Evolutionary conservation across 2,113 vertebrate genomes (phyloP), one percentile per base, ranked within the genome.

Genomic region (Pelvicachromis taeniatus): DNA sequence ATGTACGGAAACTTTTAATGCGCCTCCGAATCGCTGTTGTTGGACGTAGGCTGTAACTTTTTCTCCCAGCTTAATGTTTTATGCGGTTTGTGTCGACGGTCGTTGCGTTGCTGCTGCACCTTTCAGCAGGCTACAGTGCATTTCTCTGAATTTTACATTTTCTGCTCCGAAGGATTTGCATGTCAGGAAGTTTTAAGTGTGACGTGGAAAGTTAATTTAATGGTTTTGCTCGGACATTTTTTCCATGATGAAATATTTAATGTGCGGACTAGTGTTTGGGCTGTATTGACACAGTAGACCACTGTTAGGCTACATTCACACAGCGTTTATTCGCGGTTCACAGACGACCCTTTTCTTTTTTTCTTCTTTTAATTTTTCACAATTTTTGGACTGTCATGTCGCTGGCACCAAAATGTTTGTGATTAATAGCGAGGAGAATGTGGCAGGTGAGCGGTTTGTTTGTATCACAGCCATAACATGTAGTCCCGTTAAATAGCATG

Each of bases 1-100:
- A 75, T 45, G 87, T 63, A 88, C 83, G 92, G 94, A 96, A 96
- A 96, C 95, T 96, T 96, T 96, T 94, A 94, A 94, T 91, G 91
- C 93, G 63, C 85, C 86, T 77, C 54, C 26, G 78, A 85, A 87
- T 90, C 82, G 75, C 82, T 40, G 81, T 82, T 88, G 48, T 75
- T 88, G 93, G 93, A 95, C 92, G 87, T 81, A 87, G 86, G 54
- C 87, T 85, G 78, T 81, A 95, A 96, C 95, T 96, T 96, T 96
- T 95, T 91, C 87, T 21, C 61, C 80, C 91, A 59, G 85, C 88
- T 85, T 91, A 79, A 88, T 87, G 85, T 93, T 92, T 95, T 73
- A 92, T 92, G 85, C 92, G 87, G 85, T 89, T 91, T 68, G 56
- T 87, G 86, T 91, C 89, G 92, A 91, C 89, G 87, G 83, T 80